These are phyloP conservation scores for Podarcis muralis DNA, from an alignment of 2,113 vertebrate genomes.

Conservation along the genomic window DNA sequence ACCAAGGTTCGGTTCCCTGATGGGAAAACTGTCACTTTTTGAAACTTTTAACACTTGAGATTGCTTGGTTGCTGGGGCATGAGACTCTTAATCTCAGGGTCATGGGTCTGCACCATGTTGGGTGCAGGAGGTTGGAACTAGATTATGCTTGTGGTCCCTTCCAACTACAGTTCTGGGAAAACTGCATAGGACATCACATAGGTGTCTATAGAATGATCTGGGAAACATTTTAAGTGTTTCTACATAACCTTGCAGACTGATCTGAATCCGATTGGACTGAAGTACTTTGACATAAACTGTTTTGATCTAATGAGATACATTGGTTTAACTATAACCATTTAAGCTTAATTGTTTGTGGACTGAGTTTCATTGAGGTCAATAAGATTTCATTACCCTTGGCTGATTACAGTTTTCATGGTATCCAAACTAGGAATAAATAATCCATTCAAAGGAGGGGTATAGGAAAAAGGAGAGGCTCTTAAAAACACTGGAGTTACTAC, in stretches of 20 bases:
- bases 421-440: not conserved
- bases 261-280: not conserved
- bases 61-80: not conserved
- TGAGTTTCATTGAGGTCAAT: not conserved
- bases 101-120: no score
- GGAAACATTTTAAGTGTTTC: not conserved
- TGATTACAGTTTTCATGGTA: not conserved
- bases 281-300: not conserved
- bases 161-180: not conserved
- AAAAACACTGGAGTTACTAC: not conserved
- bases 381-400: not conserved
- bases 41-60: not conserved
- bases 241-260: not conserved
- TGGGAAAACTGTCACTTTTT: no score
- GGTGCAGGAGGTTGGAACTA: no score
- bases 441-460: not conserved
- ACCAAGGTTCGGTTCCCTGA: no score
- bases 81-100: no score
- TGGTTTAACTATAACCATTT: not conserved
- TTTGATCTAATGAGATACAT: not conserved
- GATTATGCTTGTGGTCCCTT: no score
- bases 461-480: not conserved
- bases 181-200: not conserved
- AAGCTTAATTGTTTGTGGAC: not conserved
- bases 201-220: not conserved